phyloP scores from a whole-genome alignment of 2,797 vertebrate species.

The Valencia hispanica region DNA sequence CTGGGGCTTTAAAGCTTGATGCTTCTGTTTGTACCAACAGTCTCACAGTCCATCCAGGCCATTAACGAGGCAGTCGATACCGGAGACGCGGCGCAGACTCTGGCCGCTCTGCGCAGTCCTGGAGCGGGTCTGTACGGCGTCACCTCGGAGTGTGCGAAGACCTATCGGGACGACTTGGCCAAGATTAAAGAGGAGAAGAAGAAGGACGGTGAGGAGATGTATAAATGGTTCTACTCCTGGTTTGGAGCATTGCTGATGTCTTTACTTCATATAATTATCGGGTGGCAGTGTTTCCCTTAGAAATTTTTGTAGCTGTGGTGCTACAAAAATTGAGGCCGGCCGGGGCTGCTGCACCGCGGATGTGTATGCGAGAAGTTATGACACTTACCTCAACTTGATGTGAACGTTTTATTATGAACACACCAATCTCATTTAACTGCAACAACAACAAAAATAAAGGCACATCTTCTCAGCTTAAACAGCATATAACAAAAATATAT shows the following conservation, averaged over 20 bases:
- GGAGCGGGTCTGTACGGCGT: constrained; percentile 92
- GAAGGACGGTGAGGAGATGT: constrained; percentile 79
- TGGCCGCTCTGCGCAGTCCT: constrained; percentile 85
- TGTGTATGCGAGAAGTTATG: too few species aligned
- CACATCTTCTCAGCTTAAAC: too few species aligned
- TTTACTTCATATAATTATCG: background rate
- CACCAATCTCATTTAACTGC: too few species aligned
- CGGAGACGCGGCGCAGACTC: constrained; percentile 83
- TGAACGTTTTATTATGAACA: too few species aligned
- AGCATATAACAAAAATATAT: too few species aligned
- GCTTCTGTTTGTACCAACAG: constrained; percentile 60
- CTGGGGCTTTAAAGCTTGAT: background rate
- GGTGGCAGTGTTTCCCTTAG: too few species aligned
- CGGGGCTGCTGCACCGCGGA: too few species aligned
- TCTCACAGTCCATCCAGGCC: constrained; percentile 90
- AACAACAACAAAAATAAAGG: too few species aligned
- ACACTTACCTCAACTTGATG: too few species aligned
- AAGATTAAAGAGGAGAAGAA: constrained; percentile 83
- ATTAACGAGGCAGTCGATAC: constrained; percentile 91
- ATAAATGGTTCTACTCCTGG: background rate
- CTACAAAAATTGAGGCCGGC: too few species aligned
- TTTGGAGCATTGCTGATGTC: background rate
- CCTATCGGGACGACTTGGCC: constrained; percentile 88
- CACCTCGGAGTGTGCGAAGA: constrained; percentile 90
- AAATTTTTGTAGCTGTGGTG: too few species aligned